Evolutionary conservation across 2,888 invertebrate genomes (phyloP).

Genomic region (Drosophila basisetae): DNA sequence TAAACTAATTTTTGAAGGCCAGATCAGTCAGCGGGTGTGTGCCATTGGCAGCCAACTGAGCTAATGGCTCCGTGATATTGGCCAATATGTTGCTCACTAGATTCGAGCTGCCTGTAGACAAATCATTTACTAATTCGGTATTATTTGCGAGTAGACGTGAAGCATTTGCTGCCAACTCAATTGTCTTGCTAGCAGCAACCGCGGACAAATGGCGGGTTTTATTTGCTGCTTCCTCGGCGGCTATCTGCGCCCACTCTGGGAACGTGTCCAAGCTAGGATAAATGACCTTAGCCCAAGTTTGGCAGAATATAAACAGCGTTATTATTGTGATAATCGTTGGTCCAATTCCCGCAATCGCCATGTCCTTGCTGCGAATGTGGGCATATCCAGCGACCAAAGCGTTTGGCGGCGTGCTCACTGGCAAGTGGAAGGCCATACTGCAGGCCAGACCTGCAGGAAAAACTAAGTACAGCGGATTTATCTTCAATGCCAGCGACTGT

Average conservation of each 20-base stretch:
- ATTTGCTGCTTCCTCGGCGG: constrained; percentile 37
- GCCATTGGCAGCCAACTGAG: constrained; percentile 45
- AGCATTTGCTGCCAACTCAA: constrained; percentile 35
- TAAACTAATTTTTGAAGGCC: constrained; percentile 53
- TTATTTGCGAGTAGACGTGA: constrained; percentile 35
- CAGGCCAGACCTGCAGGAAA: constrained; percentile 95
- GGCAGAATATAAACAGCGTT: constrained; percentile 90
- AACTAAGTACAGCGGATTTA: constrained; percentile 96
- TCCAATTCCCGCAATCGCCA: constrained; percentile 91
- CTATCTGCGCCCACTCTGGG: constrained; percentile 88
- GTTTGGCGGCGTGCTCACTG: constrained; percentile 97
- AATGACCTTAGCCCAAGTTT: constrained; percentile 90
- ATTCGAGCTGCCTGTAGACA: constrained; percentile 30
- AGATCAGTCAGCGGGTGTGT: constrained; percentile 35
- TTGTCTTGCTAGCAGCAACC: constrained; percentile 24
- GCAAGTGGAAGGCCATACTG: constrained; percentile 97
- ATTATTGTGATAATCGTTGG: constrained; percentile 91
- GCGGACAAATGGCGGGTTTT: constrained; percentile 8
- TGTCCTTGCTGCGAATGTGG: constrained; percentile 91
- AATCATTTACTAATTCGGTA: constrained; percentile 30
- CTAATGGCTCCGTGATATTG: constrained; percentile 28
- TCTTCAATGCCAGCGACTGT: constrained; percentile 89
- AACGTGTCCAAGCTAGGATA: constrained; percentile 88
- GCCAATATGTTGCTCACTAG: constrained; percentile 22
- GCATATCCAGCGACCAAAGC: constrained; percentile 95